Base-by-base conservation (phyloP, 1,140 invertebrate genomes). In the Macrobrachium nipponense region DNA sequence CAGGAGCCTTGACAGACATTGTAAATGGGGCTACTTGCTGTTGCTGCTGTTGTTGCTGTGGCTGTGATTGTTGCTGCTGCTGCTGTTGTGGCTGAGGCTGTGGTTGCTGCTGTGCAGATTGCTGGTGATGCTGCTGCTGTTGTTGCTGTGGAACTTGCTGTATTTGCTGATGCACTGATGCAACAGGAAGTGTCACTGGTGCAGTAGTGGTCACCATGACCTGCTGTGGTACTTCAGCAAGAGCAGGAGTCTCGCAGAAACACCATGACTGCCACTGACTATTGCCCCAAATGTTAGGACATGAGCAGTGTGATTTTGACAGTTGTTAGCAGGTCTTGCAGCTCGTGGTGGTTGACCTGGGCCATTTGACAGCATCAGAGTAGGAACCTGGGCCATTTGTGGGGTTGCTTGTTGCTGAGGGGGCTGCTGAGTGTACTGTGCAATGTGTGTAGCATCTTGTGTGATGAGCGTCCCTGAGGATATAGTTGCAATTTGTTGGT, bases 261-360 rank as follows among this genome's bases (percentile, higher is more conserved):
- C 88, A 89, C 88, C 88, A 89, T 10, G 88, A 79, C 77, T 89
- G 88, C 88, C 88, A 89, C 72, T 89, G 88, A 36, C 75, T 88
- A 51, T 82, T 85, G 15, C 84, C 84, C 83, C 76, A 68, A 89
- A 87, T 7, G 88, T 89, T n/a, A 86, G 62, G 59, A 87, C 81
- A 85, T 89, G 88, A 27, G 82, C 68, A 14, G 86, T 86, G 62
- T 84, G 80, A 51, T 89, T 89, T 68, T 89, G 88, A 23, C 88
- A 89, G 61, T 89, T 89, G 14, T 83, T 82, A 20, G 88, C 88
- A 58, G 86, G 88, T 60, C 88, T 61, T 20, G 81, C 86, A 27
- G 88, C 82, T 27, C 86, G 77, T 10, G 85, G 76, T 62, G 88
- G 80, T 43, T 87, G 83, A 10, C 88, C 88, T 23, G 84, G 76